These are phyloP conservation scores for Neoscelio sp. DNA, from an alignment of 2,888 invertebrate species.

Conservation along the genomic window DNA sequence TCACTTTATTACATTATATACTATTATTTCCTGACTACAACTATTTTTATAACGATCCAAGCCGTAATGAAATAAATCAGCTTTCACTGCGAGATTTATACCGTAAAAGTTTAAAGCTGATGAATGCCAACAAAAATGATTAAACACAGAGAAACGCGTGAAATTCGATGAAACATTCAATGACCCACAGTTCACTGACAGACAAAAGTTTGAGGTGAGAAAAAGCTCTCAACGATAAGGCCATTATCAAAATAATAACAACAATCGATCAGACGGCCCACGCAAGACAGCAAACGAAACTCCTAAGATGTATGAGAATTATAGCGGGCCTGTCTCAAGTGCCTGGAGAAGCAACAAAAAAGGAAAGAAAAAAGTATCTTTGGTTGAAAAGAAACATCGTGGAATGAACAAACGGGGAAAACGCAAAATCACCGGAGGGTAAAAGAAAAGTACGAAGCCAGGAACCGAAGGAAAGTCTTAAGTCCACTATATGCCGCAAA, in stretches of 20 bases:
- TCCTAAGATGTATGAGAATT: conserved; percentile 28
- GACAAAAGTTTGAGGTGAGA: conserved; percentile 4
- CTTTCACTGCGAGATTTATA: conserved; percentile 7
- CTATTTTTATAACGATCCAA: neutral
- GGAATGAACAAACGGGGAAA: conserved; percentile 15
- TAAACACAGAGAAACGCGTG: neutral
- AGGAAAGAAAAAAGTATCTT: conserved; percentile 16
- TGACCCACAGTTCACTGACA: conserved; percentile 10
- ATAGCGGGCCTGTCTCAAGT: conserved; percentile 4
- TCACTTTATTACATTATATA: conserved; percentile 6
- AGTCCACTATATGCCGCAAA: conserved; percentile 17
- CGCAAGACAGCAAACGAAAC: conserved; percentile 28
- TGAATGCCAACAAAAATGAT: conserved; percentile 6
- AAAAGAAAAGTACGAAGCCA: conserved; percentile 1
- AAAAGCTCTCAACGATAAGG: conserved; percentile 14
- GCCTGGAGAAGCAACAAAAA: conserved; percentile 11
- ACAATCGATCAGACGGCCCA: conserved; percentile 44
- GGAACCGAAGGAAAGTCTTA: conserved; percentile 25
- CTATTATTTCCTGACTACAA: conserved; percentile 2
- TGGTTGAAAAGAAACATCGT: conserved; percentile 21
- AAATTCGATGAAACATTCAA: neutral
- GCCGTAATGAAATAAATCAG: conserved; percentile 10
- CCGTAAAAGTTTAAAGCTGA: no score
- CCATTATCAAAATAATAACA: conserved; percentile 45
- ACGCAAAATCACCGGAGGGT: conserved; percentile 41